Evolutionary conservation across 2,113 vertebrate genomes (phyloP).

Genomic region (Danio rerio): DNA sequence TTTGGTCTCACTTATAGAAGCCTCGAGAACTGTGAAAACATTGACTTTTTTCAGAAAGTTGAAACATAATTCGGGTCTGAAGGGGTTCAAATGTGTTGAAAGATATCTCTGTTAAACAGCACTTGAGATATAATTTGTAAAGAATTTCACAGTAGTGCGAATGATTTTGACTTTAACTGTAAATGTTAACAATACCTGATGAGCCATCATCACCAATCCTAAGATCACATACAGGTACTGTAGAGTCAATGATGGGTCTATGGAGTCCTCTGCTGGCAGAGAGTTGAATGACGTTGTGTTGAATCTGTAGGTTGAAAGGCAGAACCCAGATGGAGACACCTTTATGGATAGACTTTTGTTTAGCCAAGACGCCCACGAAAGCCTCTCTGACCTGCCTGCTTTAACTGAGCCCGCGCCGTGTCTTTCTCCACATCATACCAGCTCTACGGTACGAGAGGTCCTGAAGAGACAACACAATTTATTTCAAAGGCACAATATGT

Average conservation of each 20-base stretch:
- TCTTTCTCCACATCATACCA: constrained; percentile 48
- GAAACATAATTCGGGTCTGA: too few relatives aligned
- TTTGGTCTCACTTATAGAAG: too few relatives aligned
- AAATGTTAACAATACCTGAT: too few relatives aligned
- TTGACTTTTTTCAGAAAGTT: too few relatives aligned
- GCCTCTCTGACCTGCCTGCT: constrained; percentile 66
- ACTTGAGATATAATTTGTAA: too few relatives aligned
- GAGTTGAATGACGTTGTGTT: not conserved
- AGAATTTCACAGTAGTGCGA: too few relatives aligned
- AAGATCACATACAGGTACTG: not conserved
- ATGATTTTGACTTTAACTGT: too few relatives aligned
- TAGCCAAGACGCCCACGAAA: constrained; percentile 67
- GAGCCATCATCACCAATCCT: not conserved
- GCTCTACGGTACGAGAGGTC: constrained; percentile 63
- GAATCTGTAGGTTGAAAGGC: constrained; percentile 47
- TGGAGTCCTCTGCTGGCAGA: not conserved
- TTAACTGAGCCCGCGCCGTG: constrained; percentile 58
- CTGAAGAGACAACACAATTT: too few relatives aligned
- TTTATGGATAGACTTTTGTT: constrained; percentile 57
- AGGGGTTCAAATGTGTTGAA: too few relatives aligned
- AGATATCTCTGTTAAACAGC: too few relatives aligned
- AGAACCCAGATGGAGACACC: constrained; percentile 65
- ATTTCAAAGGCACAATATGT: too few relatives aligned
- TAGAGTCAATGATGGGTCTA: not conserved
- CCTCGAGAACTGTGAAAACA: too few relatives aligned